Evolutionary conservation across 2,888 invertebrate genomes (phyloP).

Genomic region (Parascotia fuliginaria): DNA sequence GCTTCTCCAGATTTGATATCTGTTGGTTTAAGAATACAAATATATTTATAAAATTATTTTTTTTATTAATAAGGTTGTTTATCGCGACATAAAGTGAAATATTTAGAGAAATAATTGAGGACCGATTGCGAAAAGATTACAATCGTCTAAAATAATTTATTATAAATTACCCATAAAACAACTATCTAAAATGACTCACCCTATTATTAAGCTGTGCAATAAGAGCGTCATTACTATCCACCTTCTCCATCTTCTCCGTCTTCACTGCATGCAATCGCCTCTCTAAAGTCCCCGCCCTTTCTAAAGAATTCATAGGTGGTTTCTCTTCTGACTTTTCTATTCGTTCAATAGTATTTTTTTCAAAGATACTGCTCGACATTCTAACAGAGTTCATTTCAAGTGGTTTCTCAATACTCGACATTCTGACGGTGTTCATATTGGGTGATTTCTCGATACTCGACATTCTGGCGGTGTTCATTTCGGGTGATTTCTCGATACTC

Average conservation of each 20-base stretch:
- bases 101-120: no score
- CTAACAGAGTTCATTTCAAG: slow-evolving; percentile 42
- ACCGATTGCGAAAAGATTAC: no score
- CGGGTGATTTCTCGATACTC: no score
- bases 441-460: slow-evolving; percentile 52
- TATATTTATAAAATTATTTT: no score
- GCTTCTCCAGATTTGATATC: slow-evolving; percentile 86
- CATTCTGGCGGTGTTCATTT: no score
- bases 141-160: neutral
- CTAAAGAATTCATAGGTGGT: slow-evolving; percentile 32
- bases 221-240: slow-evolving; percentile 65
- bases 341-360: slow-evolving; percentile 56
- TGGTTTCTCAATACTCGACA: slow-evolving; percentile 41
- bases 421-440: slow-evolving; percentile 37
- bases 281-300: slow-evolving; percentile 60
- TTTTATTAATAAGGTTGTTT: no score
- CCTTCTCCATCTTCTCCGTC: slow-evolving; percentile 59
- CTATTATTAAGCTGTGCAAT: slow-evolving; percentile 80
- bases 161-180: neutral
- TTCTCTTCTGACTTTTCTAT: slow-evolving; percentile 55
- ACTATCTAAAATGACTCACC: slow-evolving; percentile 56
- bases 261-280: slow-evolving; percentile 56
- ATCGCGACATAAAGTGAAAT: no score
- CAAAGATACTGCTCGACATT: slow-evolving; percentile 33
- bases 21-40: slow-evolving; percentile 49